A percentile compares a stretch with the other conserved stretches of the same genome.
Conservation (phyloP, 2,888 invertebrate genomes). For the Nephrocerus scutellatus region DNA sequence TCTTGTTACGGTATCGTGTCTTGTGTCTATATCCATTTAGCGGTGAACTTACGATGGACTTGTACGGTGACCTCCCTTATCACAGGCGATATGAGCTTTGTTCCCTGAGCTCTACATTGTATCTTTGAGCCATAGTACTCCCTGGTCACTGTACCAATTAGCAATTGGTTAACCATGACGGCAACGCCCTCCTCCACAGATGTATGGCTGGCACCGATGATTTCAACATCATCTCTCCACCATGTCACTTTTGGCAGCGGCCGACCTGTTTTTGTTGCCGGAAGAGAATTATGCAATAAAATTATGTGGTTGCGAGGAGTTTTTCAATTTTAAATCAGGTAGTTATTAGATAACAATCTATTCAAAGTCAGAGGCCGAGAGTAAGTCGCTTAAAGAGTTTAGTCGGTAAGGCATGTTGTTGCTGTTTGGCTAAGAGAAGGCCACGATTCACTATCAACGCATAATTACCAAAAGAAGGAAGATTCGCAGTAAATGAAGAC, state of each 20-base stretch:
- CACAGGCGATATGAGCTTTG: conserved; percentile 62
- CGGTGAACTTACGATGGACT: conserved; percentile 58
- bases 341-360: too few relatives aligned
- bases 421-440: too few relatives aligned
- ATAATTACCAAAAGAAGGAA: too few relatives aligned
- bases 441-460: too few relatives aligned
- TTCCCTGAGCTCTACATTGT: conserved; percentile 71
- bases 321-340: conserved; percentile 1
- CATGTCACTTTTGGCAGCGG: conserved; percentile 76
- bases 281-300: background rate
- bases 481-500: too few relatives aligned
- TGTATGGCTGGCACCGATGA: conserved; percentile 65
- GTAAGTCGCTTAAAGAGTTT: too few relatives aligned
- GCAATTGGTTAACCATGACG: conserved; percentile 67
- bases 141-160: conserved; percentile 63
- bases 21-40: conserved; percentile 4
- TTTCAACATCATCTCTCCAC: conserved; percentile 69
- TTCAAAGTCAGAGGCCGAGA: too few relatives aligned
- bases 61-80: conserved; percentile 69
- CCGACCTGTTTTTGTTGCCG: conserved; percentile 59
- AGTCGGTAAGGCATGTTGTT: too few relatives aligned
- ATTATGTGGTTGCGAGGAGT: too few relatives aligned
- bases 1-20: conserved; percentile 1
- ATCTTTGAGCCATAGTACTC: conserved; percentile 66
- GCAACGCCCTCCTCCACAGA: conserved; percentile 55